phyloP scores from a whole-genome alignment of 1,140 invertebrate genomes.

The Patella vulgata region DNA sequence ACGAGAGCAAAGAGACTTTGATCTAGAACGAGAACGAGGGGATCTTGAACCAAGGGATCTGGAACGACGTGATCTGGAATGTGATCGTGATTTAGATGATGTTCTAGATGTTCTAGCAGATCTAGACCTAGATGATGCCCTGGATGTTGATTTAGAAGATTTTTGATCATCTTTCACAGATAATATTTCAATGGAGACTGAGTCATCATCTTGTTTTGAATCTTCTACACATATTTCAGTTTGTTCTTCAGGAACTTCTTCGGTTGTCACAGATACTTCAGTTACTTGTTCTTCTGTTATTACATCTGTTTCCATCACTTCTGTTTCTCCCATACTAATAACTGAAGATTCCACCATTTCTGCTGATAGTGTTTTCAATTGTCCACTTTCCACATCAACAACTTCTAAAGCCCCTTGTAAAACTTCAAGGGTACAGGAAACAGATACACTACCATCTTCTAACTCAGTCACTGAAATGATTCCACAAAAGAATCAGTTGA shows the following conservation, averaged over 20 bases:
- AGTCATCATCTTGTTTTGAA: constrained; percentile 8
- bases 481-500: too few species aligned
- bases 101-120: constrained; percentile 8
- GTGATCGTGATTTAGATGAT: constrained; percentile 11
- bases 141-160: constrained; percentile 6
- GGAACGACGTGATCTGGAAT: background rate
- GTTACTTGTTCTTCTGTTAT: constrained; percentile 4
- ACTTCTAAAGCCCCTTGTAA: too few species aligned
- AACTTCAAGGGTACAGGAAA: too few species aligned
- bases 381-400: too few species aligned
- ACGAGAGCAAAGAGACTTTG: too few species aligned
- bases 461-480: too few species aligned
- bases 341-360: too few species aligned
- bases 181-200: constrained; percentile 5
- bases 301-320: too few species aligned
- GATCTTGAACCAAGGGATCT: constrained; percentile 8
- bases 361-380: too few species aligned
- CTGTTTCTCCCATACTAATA: too few species aligned
- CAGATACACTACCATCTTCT: too few species aligned
- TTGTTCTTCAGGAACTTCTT: constrained; percentile 5
- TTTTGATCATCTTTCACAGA: background rate
- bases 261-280: constrained; percentile 8
- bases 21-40: too few species aligned
- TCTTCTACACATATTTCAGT: constrained; percentile 12
- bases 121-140: constrained; percentile 1